Base-by-base conservation (phyloP, 1,140 invertebrate species). In the Hycleus phaleratus region DNA sequence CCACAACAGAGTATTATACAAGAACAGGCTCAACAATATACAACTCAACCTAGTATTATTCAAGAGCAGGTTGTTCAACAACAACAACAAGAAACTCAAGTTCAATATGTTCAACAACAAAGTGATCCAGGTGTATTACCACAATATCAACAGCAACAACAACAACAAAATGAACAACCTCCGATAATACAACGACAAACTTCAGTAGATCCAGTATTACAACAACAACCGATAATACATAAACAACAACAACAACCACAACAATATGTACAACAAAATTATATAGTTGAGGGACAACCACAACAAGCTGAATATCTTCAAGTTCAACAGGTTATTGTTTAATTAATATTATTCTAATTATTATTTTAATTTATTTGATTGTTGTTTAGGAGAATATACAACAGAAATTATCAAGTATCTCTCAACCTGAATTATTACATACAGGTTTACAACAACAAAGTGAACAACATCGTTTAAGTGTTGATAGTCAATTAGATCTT, bases 31-130 rank as follows among this genome's bases (percentile, higher is more conserved):
- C 68, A 70, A 44, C 71, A 72, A 43, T 53, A 67, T 8, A 63
- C 67, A 53, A 18, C 18, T 18, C 18, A 18, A 18, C 1, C 18
- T 18, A 18, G 18, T 18, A 18, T 18, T 18, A 18, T 18, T 1
- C 18, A 18, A 18, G 18, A 18, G 18, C 18, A 18, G 18, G 18
- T 18, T 12, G 12, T 12, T 18, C 18, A 18, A 18, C 18, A 53
- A 62, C 74, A 61, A 48, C 74, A 64, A 64, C 73, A 58, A 76
- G 49, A 73, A 77, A 62, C 74, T 12, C 64, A 56, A 70, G 74
- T 60, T 46, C 74, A 64, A 64, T 73, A 58, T 76, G 49, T 73
- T 52, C 58, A 55, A 69, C 76, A 55, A 39, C 59, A 63, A 12
- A 49, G 25, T 12, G 60, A 64, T 46, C 61, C 56, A 49, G 7